Conservation (phyloP, 2,113 vertebrate genomes). For the Thunnus thynnus region DNA sequence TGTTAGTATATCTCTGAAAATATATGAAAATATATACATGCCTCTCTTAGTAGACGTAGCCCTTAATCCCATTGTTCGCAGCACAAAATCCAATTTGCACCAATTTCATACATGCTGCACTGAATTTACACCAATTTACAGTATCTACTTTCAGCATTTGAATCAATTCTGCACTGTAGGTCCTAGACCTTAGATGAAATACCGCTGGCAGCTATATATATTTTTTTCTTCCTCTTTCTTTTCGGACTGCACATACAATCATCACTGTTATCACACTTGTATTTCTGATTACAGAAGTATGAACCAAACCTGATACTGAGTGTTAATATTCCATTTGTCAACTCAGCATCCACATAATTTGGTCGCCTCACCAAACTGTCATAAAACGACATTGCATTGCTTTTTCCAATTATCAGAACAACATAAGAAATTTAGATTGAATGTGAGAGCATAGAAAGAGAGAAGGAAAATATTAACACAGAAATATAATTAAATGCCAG, state of each 20-base stretch:
- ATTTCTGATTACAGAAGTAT: constrained; percentile 17
- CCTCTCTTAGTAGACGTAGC: constrained; percentile 16
- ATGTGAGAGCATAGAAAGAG: constrained; percentile 15
- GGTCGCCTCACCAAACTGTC: constrained; percentile 23
- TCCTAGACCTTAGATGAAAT: neutral
- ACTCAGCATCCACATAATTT: constrained; percentile 46
- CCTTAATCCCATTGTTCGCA: constrained; percentile 39
- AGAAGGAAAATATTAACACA: constrained; percentile 55
- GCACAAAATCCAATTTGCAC: constrained; percentile 56
- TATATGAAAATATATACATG: constrained; percentile 7
- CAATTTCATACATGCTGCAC: constrained; percentile 50
- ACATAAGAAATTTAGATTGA: constrained; percentile 46
- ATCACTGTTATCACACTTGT: constrained; percentile 11
- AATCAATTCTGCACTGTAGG: constrained; percentile 26
- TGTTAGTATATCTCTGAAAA: constrained; percentile 31
- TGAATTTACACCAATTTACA: constrained; percentile 48
- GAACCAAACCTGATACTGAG: constrained; percentile 33
- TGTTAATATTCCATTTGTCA: constrained; percentile 64
- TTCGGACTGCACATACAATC: neutral
- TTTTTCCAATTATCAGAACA: constrained; percentile 64
- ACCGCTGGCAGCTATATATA: neutral
- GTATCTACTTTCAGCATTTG: constrained; percentile 30
- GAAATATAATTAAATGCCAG: constrained; percentile 66
- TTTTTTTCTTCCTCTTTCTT: neutral
- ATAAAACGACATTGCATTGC: constrained; percentile 35